Evolutionary conservation across 2,113 vertebrate species (phyloP), one percentile per base, ranked within the genome.

Genomic region (Jaculus jaculus): DNA sequence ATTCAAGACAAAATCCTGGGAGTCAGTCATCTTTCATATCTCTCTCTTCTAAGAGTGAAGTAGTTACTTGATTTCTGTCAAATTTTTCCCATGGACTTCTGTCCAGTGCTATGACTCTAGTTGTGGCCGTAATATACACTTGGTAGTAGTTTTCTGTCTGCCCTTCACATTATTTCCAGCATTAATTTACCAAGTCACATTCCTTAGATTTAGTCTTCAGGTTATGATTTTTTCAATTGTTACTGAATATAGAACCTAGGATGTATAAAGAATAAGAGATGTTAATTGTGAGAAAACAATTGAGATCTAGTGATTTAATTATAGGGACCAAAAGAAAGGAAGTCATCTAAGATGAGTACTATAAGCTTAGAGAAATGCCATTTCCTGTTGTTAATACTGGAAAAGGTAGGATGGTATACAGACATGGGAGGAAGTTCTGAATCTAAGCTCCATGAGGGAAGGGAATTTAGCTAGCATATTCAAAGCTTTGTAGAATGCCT

Each of bases 261-360:
- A 92, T 11, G 15, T 23, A 11, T 66, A 87, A 87, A 85, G 77
- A 69, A 37, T 47, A 84, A 77, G 71, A 69, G 37, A n/a, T 84
- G 5, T 63, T 61, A 75, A 92, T 65, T 65, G 34, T 78, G 77
- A 66, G 75, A 75, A 66, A 65, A 80, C n/a, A 89, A 89, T 89
- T 37, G 61, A 26, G 37, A 58, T 72, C 10, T 60, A 78, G 4
- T 90, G 51, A 65, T 65, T 51, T 90, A 69, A 34, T n/a, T 93
- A 28, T n/a, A 58, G 74, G 34, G 80, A 39, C 39, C 21, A 42
- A 60, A 86, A 79, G 32, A 82, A 69, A 84, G 74, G 74, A 28
- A 37, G 23, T 84, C 71, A 65, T 37, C 18, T 42, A 60, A 86
- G 63, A 74, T 61, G 63, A 77, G 47, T 89, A 51, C 15, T 78